These are phyloP conservation scores for Hemiprocne comata DNA, from an alignment of 2,113 vertebrate genomes.

Conservation along the genomic window DNA sequence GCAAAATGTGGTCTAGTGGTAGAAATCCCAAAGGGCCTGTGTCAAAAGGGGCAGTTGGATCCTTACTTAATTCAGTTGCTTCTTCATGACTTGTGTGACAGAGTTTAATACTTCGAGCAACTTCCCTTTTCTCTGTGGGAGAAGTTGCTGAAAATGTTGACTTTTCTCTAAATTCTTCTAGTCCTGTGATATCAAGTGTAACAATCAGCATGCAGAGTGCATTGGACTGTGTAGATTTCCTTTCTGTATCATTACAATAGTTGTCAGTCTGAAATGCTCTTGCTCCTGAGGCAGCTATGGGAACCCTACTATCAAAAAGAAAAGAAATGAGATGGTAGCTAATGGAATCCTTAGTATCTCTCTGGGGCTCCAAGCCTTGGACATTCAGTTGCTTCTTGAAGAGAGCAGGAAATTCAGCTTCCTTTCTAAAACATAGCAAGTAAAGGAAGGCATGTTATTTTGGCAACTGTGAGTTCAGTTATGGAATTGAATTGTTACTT, in stretches of 20 bases:
- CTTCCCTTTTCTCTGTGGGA: not conserved
- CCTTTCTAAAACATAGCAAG: not conserved
- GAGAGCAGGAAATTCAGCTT: constrained; percentile 22
- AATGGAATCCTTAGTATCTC: constrained; percentile 3
- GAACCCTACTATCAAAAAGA: not conserved
- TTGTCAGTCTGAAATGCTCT: not conserved
- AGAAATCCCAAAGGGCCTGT: not conserved
- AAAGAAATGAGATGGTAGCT: not conserved
- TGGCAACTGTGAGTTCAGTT: not conserved
- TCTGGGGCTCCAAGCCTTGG: not conserved
- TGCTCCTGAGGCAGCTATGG: not conserved
- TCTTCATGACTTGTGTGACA: not conserved
- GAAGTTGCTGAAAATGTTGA: not conserved
- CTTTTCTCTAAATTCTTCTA: not conserved
- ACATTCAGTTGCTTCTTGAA: not conserved
- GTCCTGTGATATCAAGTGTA: not conserved
- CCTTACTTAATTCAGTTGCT: not conserved
- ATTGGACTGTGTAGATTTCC: not conserved
- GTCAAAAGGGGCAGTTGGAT: not conserved
- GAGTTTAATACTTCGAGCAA: not conserved
- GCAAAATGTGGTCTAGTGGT: not conserved
- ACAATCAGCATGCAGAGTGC: not conserved
- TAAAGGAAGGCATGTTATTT: not conserved
- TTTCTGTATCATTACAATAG: not conserved
- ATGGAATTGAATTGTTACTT: not conserved